Evolutionary conservation across 2,113 vertebrate genomes (phyloP).

Genomic region (Chloebia gouldiae): DNA sequence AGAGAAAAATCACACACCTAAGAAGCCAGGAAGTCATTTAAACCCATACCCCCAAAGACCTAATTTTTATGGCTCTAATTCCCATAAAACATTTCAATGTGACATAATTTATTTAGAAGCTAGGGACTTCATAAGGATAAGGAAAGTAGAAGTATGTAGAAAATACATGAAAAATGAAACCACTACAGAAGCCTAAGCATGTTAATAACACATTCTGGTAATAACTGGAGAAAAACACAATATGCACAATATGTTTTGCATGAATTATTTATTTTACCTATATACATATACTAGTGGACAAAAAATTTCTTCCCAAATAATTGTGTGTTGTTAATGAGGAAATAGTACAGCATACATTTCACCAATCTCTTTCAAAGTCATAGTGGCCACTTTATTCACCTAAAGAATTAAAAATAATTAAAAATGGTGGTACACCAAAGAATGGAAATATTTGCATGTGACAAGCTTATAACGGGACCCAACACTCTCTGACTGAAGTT

Average conservation of each 20-base stretch:
- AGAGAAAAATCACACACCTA: constrained; percentile 11
- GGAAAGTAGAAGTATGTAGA: neutral
- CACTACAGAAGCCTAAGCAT: neutral
- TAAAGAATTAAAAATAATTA: neutral
- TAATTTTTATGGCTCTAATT: constrained; percentile 34
- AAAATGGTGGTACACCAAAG: neutral
- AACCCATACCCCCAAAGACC: neutral
- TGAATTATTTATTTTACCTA: constrained; percentile 49
- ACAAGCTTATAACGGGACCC: neutral
- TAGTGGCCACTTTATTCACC: neutral
- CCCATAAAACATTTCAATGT: constrained; percentile 13
- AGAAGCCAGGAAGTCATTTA: neutral
- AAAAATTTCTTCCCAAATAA: neutral
- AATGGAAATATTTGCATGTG: neutral
- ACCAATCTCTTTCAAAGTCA: neutral
- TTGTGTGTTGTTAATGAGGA: neutral
- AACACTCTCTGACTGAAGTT: neutral
- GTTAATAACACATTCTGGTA: constrained; percentile 31
- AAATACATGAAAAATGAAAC: constrained; percentile 48
- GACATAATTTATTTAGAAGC: constrained; percentile 44
- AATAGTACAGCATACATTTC: neutral
- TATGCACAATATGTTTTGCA: constrained; percentile 8
- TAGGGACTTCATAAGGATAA: neutral
- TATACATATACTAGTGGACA: neutral
- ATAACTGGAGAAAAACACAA: constrained; percentile 27